Percentiles rank a stretch among this genome's conserved stretches.
phyloP scores from a whole-genome alignment of 2,888 invertebrate species.

The Drosophila niveifrons region DNA sequence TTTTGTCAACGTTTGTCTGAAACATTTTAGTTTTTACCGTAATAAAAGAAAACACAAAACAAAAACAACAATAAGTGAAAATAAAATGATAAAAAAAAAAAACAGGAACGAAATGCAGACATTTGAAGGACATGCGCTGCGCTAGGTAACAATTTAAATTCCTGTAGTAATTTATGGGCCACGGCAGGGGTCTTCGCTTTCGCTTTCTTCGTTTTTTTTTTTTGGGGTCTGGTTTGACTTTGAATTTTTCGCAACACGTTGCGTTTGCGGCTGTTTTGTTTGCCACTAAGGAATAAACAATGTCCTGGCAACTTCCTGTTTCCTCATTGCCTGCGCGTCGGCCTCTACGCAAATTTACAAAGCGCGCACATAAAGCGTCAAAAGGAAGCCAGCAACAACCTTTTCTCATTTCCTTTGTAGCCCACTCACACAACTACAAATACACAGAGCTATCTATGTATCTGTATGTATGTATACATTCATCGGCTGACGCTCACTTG shows the following conservation, averaged over 20 bases:
- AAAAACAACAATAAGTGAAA: conserved; percentile 8
- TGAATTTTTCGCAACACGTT: conserved; percentile 34
- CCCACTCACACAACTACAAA: conserved; percentile 14
- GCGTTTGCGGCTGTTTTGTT: conserved; percentile 51
- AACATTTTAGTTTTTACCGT: conserved; percentile 60
- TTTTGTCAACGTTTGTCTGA: conserved; percentile 66
- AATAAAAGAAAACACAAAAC: neutral
- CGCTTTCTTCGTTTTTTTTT: conserved; percentile 6
- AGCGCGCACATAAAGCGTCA: conserved; percentile 55
- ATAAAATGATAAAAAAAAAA: conserved; percentile 3
- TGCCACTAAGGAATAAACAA: conserved; percentile 65
- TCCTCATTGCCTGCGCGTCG: conserved; percentile 51
- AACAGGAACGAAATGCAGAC: conserved; percentile 20
- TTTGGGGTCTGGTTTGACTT: conserved; percentile 20
- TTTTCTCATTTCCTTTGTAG: conserved; percentile 76
- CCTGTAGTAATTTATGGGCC: conserved; percentile 69
- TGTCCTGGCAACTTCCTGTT: conserved; percentile 72
- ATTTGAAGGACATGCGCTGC: conserved; percentile 46
- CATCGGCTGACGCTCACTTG: conserved; percentile 57
- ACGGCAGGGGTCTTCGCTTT: neutral
- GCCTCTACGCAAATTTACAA: conserved; percentile 62
- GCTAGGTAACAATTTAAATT: conserved; percentile 72
- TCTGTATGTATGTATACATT: conserved; percentile 9
- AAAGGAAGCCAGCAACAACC: conserved; percentile 72
- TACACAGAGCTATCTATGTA: conserved; percentile 4